Conservation (phyloP, 2,113 vertebrate species). For the Tetrao urogallus region DNA sequence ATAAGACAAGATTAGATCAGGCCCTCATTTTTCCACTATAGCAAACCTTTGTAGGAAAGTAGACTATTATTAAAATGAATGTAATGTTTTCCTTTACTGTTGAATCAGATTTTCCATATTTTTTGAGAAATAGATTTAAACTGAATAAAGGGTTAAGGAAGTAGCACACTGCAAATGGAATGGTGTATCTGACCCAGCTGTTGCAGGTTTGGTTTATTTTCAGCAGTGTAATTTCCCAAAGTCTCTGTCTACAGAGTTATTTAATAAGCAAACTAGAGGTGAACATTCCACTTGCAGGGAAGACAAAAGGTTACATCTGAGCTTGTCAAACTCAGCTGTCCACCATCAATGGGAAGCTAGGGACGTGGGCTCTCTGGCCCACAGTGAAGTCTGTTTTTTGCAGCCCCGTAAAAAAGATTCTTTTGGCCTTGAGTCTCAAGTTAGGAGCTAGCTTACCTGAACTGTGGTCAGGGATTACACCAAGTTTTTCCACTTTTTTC, state of each 20-base stretch:
- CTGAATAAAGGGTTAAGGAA: background rate
- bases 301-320: background rate
- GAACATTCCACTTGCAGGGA: background rate
- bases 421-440: background rate
- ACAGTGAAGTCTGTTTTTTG: background rate
- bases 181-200: background rate
- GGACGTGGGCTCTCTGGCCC: rapidly evolving
- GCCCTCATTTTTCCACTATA: background rate
- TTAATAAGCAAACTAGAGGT: background rate
- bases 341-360: background rate
- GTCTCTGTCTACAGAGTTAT: background rate
- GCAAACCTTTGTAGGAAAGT: background rate
- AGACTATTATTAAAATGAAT: background rate
- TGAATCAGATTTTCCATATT: background rate
- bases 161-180: background rate
- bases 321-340: background rate
- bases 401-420: background rate
- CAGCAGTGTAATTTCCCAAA: background rate
- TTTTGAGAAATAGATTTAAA: background rate
- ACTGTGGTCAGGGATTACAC: background rate
- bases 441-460: background rate
- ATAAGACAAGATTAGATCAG: background rate
- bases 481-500: background rate
- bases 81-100: background rate
- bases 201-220: background rate